Percentiles rank a stretch among this genome's conserved stretches.
These are phyloP conservation scores for Aleiodes sp. DNA, from an alignment of 1,140 invertebrate species.

Conservation along the genomic window DNA sequence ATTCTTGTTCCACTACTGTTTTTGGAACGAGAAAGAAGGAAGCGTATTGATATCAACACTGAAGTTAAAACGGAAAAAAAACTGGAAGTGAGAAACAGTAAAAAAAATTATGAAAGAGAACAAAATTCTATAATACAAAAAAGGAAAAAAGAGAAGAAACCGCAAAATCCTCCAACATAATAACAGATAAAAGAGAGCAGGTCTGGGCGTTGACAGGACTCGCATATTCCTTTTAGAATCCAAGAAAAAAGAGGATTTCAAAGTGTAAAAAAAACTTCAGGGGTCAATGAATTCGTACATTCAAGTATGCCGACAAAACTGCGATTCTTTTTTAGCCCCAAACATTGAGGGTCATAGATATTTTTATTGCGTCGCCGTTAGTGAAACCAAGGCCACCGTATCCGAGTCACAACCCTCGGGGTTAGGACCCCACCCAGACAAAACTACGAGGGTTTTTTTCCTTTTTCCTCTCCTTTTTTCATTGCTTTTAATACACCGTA, in stretches of 20 bases:
- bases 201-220: neutral
- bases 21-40: neutral
- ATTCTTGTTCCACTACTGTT: too few species aligned
- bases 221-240: too few species aligned
- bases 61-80: neutral
- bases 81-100: neutral
- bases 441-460: conserved; percentile 9
- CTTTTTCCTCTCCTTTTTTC: too few species aligned
- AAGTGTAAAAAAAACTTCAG: too few species aligned
- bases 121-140: neutral
- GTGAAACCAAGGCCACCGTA: conserved; percentile 1
- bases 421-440: conserved; percentile 7
- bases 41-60: neutral
- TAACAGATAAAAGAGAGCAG: too few species aligned
- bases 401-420: neutral
- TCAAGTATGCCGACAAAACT: neutral
- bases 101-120: neutral
- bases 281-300: neutral
- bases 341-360: neutral
- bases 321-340: neutral
- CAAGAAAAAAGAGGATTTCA: too few species aligned
- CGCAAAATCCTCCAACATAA: neutral
- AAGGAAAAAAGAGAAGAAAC: neutral
- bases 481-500: neutral
- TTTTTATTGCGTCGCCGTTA: neutral